These are phyloP conservation scores for Bufo gargarizans DNA, from an alignment of 2,113 vertebrate species.

Conservation along the genomic window DNA sequence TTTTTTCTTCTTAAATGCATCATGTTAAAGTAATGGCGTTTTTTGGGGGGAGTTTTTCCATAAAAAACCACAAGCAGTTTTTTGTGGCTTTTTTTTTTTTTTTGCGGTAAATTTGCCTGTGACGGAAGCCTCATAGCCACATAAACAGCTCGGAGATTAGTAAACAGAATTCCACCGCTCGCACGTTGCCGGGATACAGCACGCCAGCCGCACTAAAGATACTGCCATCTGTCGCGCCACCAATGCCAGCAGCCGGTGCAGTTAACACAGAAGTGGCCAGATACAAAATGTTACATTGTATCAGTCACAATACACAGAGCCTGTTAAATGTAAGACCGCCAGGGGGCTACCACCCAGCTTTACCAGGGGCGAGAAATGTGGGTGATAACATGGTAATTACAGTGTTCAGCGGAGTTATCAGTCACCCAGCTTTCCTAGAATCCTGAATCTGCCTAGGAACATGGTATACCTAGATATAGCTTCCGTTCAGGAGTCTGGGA, in stretches of 20 bases:
- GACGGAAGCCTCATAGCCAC: no score
- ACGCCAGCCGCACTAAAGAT: background rate
- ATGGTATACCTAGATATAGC: background rate
- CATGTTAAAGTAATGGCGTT: no score
- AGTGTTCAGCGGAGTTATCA: no score
- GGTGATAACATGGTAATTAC: background rate
- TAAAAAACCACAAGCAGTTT: no score
- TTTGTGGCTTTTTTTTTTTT: no score
- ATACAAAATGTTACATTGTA: background rate
- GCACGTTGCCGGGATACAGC: conserved; percentile 17
- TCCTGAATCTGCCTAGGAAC: background rate
- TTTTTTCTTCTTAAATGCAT: no score
- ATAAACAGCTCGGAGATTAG: conserved; percentile 35
- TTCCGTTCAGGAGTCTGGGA: background rate
- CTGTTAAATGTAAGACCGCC: no score
- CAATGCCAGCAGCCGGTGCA: conserved; percentile 6
- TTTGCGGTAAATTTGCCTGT: no score
- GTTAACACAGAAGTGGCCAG: background rate
- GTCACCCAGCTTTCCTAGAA: no score
- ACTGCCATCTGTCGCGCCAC: conserved; percentile 18
- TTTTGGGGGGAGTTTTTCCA: no score
- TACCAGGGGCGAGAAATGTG: background rate
- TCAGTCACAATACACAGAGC: background rate
- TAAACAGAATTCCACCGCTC: conserved; percentile 34
- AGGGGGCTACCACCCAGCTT: background rate